phyloP scores from a whole-genome alignment of 1,140 invertebrate species.

The Neuroterus valhalla region DNA sequence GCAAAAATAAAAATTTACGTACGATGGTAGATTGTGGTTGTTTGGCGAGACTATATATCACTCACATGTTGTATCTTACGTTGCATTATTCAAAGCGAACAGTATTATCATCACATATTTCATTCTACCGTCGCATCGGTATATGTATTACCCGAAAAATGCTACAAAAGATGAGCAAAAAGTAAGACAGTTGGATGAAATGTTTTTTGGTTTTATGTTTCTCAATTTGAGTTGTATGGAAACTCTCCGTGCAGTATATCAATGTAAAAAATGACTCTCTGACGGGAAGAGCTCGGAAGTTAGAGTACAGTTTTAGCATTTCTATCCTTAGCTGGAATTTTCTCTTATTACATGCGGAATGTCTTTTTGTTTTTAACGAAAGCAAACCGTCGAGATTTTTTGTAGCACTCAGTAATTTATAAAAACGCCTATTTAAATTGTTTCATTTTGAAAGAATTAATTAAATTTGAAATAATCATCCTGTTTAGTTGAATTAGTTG shows the following conservation, averaged over 20 bases:
- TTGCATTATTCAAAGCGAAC: conserved; percentile 32
- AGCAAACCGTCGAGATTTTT: not conserved
- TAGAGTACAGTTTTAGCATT: conserved; percentile 15
- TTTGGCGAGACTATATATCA: conserved; percentile 7
- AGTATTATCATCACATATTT: conserved; percentile 33
- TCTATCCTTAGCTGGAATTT: conserved; percentile 19
- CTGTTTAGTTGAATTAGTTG: no score
- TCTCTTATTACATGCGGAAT: conserved; percentile 1
- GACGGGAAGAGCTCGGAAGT: conserved; percentile 10
- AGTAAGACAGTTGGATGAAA: not conserved
- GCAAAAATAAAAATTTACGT: not conserved
- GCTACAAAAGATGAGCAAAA: conserved; percentile 3
- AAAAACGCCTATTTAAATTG: not conserved
- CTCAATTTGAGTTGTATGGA: conserved; percentile 5
- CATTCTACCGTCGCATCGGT: conserved; percentile 11
- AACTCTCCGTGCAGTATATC: not conserved
- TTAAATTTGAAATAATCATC: no score
- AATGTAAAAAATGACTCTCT: conserved; percentile 2
- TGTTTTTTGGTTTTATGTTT: not conserved
- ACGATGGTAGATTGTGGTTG: not conserved
- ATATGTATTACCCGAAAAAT: conserved; percentile 20
- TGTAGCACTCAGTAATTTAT: not conserved
- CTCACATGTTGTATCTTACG: not conserved
- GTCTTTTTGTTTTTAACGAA: not conserved
- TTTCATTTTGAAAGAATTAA: not conserved